phyloP scores from a whole-genome alignment of 2,888 invertebrate genomes.

The Pseudolycoriella hygida region DNA sequence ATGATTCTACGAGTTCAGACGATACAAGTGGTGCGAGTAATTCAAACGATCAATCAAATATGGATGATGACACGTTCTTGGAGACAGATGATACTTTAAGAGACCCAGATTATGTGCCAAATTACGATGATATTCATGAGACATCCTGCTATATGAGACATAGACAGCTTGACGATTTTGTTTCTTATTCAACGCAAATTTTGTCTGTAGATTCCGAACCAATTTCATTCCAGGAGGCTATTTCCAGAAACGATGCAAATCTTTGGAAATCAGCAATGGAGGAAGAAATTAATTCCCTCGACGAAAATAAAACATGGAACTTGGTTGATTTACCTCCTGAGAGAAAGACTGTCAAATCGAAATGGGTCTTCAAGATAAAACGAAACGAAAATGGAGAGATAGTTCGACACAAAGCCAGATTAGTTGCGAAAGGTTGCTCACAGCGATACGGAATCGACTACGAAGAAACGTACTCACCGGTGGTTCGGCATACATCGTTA shows the following conservation, averaged over 20 bases:
- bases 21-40: too few species aligned
- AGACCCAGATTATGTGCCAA: neutral
- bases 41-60: too few species aligned
- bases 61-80: too few species aligned
- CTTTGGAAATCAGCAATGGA: slow-evolving; percentile 5
- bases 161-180: neutral
- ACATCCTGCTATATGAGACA: too few species aligned
- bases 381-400: slow-evolving; percentile 6
- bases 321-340: neutral
- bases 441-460: slow-evolving; percentile 6
- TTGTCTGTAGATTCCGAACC: neutral
- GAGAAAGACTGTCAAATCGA: too few species aligned
- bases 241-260: neutral
- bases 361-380: slow-evolving; percentile 10
- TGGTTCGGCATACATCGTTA: too few species aligned
- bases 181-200: neutral
- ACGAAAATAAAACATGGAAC: slow-evolving; percentile 1
- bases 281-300: slow-evolving; percentile 3
- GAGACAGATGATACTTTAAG: too few species aligned
- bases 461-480: slow-evolving; percentile 7
- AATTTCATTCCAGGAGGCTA: slow-evolving; percentile 1
- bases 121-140: neutral
- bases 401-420: slow-evolving; percentile 7
- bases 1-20: too few species aligned
- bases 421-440: slow-evolving; percentile 9